These are phyloP conservation scores for Eledona agricola DNA, from an alignment of 2,888 invertebrate genomes.

Conservation along the genomic window DNA sequence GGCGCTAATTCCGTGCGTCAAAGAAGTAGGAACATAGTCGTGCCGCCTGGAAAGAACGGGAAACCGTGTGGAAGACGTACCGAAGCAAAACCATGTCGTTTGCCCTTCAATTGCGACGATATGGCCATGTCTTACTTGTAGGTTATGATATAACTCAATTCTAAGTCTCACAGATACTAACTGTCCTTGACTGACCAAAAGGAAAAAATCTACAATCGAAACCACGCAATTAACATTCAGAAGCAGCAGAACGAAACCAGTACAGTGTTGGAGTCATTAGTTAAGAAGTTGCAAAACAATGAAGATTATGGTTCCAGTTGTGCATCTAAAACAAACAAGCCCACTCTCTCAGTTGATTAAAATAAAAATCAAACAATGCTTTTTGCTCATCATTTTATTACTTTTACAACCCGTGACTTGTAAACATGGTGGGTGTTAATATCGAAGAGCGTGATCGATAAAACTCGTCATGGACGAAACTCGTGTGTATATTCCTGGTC, in stretches of 20 bases:
- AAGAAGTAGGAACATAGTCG: slow-evolving; percentile 64
- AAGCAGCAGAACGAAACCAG: too few relatives aligned
- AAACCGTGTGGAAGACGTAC: slow-evolving; percentile 59
- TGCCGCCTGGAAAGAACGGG: slow-evolving; percentile 57
- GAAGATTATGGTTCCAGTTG: neutral
- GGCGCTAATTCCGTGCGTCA: slow-evolving; percentile 67
- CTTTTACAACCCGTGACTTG: too few relatives aligned
- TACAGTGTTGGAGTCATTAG: too few relatives aligned
- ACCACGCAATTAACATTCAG: too few relatives aligned
- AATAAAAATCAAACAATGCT: neutral
- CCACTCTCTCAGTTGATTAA: neutral
- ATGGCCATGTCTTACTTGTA: too few relatives aligned
- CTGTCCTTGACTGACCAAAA: too few relatives aligned
- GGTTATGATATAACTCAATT: too few relatives aligned
- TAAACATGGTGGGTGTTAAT: neutral
- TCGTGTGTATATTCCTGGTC: slow-evolving; percentile 18
- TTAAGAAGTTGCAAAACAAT: too few relatives aligned
- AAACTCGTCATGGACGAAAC: slow-evolving; percentile 1
- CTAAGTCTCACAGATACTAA: too few relatives aligned
- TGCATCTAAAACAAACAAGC: neutral
- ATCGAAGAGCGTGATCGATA: neutral
- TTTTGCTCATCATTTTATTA: neutral
- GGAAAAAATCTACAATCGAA: too few relatives aligned
- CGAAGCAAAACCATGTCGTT: too few relatives aligned
- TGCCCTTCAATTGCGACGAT: too few relatives aligned